Percentiles rank a stretch among this genome's conserved stretches.
phyloP scores from a whole-genome alignment of 2,797 vertebrate genomes.

The Tokudaia muenninki region DNA sequence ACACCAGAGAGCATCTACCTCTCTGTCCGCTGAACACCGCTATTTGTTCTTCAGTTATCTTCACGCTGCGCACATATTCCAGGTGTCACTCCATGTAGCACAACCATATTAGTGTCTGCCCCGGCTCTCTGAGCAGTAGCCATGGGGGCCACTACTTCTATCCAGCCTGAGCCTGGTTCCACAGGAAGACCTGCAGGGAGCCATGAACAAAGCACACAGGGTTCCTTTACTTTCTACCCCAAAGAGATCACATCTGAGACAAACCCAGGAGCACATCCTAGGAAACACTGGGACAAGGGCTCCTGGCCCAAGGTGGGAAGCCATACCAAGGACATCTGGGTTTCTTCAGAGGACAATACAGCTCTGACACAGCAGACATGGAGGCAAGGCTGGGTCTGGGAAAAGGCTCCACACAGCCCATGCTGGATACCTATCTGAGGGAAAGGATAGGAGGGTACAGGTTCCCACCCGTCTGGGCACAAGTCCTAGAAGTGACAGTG shows the following conservation, averaged over 20 bases:
- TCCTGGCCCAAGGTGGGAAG: background rate
- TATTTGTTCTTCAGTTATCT: rapidly evolving
- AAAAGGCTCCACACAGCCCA: background rate
- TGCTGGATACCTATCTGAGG: background rate
- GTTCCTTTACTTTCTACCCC: background rate
- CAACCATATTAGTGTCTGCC: rapidly evolving
- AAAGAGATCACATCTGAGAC: background rate
- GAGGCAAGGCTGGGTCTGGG: background rate
- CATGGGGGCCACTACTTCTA: background rate
- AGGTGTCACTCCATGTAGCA: rapidly evolving
- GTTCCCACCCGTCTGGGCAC: too few species aligned
- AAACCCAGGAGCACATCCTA: background rate
- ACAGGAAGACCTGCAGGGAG: background rate
- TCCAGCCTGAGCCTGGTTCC: background rate
- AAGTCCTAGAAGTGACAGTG: background rate
- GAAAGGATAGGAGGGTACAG: background rate
- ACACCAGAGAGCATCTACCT: background rate
- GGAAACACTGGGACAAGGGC: background rate
- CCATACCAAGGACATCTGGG: rapidly evolving
- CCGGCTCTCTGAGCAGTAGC: rapidly evolving
- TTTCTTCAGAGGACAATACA: background rate
- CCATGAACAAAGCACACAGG: background rate
- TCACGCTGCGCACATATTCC: rapidly evolving
- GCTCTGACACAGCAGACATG: rapidly evolving
- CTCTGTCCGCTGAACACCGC: rapidly evolving